Conservation (phyloP, 2,797 vertebrate genomes). For the Synaphobranchus kaupii region DNA sequence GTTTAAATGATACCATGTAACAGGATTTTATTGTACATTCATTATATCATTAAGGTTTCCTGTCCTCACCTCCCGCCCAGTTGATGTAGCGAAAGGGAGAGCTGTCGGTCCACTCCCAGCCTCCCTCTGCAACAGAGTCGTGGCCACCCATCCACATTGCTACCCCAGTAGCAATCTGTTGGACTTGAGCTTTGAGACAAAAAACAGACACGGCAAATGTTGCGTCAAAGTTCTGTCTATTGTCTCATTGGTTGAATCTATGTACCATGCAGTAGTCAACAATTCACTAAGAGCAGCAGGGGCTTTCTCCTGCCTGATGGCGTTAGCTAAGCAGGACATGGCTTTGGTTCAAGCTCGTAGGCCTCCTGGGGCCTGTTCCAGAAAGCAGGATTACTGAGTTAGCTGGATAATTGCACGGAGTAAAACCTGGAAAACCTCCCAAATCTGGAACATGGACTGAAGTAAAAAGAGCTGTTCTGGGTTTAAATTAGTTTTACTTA, state of each 20-base stretch:
- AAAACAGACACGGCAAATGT: background rate
- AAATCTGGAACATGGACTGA: no score
- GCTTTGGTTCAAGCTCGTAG: background rate
- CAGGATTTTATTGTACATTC: background rate
- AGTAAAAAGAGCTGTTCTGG: no score
- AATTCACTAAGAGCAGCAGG: background rate
- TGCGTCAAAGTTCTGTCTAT: no score
- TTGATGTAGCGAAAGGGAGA: conserved; percentile 74
- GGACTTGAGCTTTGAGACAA: conserved; percentile 60
- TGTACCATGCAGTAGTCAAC: background rate
- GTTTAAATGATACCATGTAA: background rate
- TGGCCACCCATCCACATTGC: conserved; percentile 78
- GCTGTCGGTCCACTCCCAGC: conserved; percentile 74
- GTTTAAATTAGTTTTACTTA: no score
- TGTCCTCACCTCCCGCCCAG: conserved; percentile 70
- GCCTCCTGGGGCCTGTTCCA: no score
- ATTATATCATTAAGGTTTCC: background rate
- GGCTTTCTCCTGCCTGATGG: background rate
- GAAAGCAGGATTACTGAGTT: no score
- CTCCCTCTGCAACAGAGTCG: conserved; percentile 73
- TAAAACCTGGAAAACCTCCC: no score
- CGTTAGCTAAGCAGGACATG: background rate
- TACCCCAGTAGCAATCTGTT: conserved; percentile 67
- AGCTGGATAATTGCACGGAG: no score
- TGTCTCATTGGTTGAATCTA: background rate